phyloP scores from a whole-genome alignment of 2,888 invertebrate genomes.

The Torymus tubicola region DNA sequence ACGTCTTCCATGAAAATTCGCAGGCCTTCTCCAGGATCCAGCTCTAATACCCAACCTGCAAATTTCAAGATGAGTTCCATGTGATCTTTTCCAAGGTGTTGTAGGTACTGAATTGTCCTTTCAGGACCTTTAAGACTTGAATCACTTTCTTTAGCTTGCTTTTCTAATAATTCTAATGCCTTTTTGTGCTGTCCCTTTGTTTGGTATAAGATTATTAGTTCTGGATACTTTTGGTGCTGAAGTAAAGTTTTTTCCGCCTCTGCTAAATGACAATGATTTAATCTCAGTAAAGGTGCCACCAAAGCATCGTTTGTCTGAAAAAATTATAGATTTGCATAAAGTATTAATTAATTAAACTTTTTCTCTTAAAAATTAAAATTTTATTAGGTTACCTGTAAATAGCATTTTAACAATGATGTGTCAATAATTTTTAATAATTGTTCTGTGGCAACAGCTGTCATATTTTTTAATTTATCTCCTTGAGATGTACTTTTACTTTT shows the following conservation, averaged over 20 bases:
- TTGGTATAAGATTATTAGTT: conserved; percentile 96
- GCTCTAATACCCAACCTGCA: conserved; percentile 92
- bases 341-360: not conserved
- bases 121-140: conserved; percentile 89
- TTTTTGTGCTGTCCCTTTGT: conserved; percentile 94
- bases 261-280: conserved; percentile 94
- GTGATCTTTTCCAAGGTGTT: conserved; percentile 87
- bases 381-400: conserved; percentile 84
- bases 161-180: conserved; percentile 91
- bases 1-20: conserved; percentile 79
- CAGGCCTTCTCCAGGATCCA: conserved; percentile 92
- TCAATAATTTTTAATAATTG: conserved; percentile 94
- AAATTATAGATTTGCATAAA: conserved; percentile 32
- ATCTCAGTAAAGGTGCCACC: conserved; percentile 91
- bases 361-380: conserved; percentile 19
- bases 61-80: conserved; percentile 95
- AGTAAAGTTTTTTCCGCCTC: conserved; percentile 94
- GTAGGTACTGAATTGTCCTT: conserved; percentile 92
- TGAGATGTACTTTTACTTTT: conserved; percentile 65
- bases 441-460: conserved; percentile 78
- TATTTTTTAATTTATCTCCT: conserved; percentile 73
- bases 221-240: conserved; percentile 92
- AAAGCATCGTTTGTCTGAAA: conserved; percentile 95
- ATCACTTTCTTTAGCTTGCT: conserved; percentile 85
- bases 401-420: conserved; percentile 97